These are phyloP conservation scores for Theodoxus fluviatilis DNA, from an alignment of 2,888 invertebrate genomes.

Conservation along the genomic window DNA sequence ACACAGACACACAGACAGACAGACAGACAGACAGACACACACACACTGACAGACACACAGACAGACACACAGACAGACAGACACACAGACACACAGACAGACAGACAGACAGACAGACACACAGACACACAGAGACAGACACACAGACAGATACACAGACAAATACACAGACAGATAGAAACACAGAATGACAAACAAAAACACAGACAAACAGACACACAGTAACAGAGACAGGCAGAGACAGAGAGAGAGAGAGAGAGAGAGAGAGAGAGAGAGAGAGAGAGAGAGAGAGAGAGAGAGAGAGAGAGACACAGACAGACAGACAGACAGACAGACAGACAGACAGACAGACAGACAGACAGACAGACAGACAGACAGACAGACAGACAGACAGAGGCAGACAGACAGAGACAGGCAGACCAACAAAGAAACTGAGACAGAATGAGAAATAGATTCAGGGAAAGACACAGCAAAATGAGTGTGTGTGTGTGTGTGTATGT, in stretches of 20 bases:
- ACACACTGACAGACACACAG: too few species aligned
- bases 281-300: background rate
- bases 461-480: too few species aligned
- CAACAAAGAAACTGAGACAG: background rate
- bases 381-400: constrained; percentile 8
- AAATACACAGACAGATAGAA: too few species aligned
- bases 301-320: constrained; percentile 15
- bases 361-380: background rate
- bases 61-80: too few species aligned
- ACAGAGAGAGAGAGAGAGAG: background rate
- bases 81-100: too few species aligned
- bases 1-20: too few species aligned
- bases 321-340: constrained; percentile 1
- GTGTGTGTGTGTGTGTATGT: constrained; percentile 11
- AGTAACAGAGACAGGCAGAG: background rate
- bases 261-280: constrained; percentile 8
- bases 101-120: too few species aligned
- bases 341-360: background rate
- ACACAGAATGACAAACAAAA: background rate
- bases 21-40: too few species aligned
- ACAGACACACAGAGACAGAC: too few species aligned
- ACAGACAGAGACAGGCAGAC: background rate
- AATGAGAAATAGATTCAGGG: too few species aligned
- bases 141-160: too few species aligned
- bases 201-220: background rate